Conservation (phyloP, 2,113 vertebrate species). For the Dasyurus viverrinus region DNA sequence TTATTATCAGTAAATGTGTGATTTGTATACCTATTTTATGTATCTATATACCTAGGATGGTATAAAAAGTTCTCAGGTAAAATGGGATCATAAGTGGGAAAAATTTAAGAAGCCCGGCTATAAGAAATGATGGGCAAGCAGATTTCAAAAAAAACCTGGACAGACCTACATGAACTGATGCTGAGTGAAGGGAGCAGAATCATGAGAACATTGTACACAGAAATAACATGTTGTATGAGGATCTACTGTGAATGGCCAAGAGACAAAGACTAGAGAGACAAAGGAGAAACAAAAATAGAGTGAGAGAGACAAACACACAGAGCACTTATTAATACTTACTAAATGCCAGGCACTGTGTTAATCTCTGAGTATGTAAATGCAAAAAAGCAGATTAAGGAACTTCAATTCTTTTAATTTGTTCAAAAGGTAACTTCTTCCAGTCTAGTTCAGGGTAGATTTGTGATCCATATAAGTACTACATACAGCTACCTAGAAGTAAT, state of each 20-base stretch:
- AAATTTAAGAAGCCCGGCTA: not conserved
- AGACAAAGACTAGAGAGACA: not conserved
- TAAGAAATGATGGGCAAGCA: not conserved
- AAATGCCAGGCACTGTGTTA: not conserved
- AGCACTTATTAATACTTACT: not conserved
- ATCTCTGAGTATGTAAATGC: not conserved
- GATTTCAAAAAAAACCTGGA: not conserved
- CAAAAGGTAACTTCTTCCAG: not conserved
- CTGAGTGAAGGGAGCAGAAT: not conserved
- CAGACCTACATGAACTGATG: not conserved
- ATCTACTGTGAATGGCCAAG: not conserved
- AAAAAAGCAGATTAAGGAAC: not conserved
- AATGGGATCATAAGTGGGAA: too few relatives aligned
- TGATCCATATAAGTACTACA: not conserved
- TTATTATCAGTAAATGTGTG: too few relatives aligned
- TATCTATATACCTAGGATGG: too few relatives aligned
- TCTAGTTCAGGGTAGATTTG: not conserved
- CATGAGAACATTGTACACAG: not conserved
- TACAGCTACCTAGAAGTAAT: not conserved
- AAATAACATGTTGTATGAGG: not conserved
- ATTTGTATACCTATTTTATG: too few relatives aligned
- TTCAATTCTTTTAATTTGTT: not conserved
- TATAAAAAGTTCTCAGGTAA: too few relatives aligned
- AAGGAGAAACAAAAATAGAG: not conserved
- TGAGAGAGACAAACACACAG: not conserved